Base-by-base conservation (phyloP, 92 coral and sea anemone species). In the Epizoanthus stellaris region DNA sequence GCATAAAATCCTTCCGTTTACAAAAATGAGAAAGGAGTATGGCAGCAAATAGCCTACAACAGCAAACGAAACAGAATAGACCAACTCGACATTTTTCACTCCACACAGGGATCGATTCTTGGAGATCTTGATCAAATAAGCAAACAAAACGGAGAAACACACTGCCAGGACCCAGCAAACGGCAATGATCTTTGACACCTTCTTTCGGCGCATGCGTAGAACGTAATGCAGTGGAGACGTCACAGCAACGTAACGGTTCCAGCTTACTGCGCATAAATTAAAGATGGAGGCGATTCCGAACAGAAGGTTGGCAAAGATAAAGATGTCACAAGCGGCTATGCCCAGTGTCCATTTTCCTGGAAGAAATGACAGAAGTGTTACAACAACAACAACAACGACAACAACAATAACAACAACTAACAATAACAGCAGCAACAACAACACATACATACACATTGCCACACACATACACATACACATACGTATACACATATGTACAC, bases 231-330 rank as follows among this genome's bases (percentile, higher is more conserved):
- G 80, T 12, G 98, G 98, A 87, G 98, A 89, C 77, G 93, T 94
- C 90, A 94, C 93, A 13, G 95, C 92, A 45, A 94, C 87, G 77
- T 87, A 94, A 20, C 98, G 91, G 76, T 94, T 95, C 90, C 98
- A 93, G 88, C 98, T 91, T 70, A 94, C 88, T 72, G 88, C 93
- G 21, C 98, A 94, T 62, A 94, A 85, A 77, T 89, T 91, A 80
- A 89, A 90, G 12, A 91, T 69, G 0, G 98, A 94, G 57, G 95
- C 90, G 14, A 84, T 70, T 73, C 91, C 88, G 73, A 91, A 85
- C 61, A 93, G 65, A 85, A 91, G 85, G 91, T 89, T 94, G 4
- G 90, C 71, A 39, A 92, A 87, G 10, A 86, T 71, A 91, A 93
- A 90, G 2, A 74, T 58, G 65, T 92, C 83, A 76, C 98, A 94